phyloP scores from a whole-genome alignment of 2,888 invertebrate species.

The Amphipyra tragopoginis region DNA sequence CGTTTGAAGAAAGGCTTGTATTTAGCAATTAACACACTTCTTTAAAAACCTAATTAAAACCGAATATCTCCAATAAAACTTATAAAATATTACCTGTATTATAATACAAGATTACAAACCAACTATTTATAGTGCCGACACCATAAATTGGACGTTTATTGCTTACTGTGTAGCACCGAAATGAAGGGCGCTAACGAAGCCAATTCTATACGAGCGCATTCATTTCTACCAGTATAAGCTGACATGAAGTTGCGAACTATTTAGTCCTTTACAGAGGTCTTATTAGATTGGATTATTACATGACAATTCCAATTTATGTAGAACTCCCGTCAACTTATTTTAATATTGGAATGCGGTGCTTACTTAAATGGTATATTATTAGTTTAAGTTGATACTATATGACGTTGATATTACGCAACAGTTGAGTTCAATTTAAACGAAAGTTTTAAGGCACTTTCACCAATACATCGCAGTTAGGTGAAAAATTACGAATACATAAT shows the following conservation, averaged over 20 bases:
- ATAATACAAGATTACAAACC: conserved; percentile 20
- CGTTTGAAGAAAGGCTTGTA: not conserved
- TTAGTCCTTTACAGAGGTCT: conserved; percentile 4
- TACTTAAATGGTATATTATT: conserved; percentile 17
- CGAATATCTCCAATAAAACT: conserved; percentile 40
- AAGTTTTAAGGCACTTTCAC: not conserved
- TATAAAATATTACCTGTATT: conserved; percentile 36
- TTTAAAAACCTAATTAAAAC: conserved; percentile 47
- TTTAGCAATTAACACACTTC: conserved; percentile 30
- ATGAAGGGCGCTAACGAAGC: conserved; percentile 57
- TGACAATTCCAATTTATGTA: conserved; percentile 31
- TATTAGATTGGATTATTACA: conserved; percentile 2
- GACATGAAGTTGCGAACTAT: conserved; percentile 1
- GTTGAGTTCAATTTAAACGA: not conserved
- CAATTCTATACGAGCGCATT: conserved; percentile 39
- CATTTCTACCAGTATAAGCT: conserved; percentile 2
- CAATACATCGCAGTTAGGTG: not conserved
- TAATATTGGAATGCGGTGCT: conserved; percentile 26
- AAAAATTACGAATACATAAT: not conserved
- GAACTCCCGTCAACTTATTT: conserved; percentile 25
- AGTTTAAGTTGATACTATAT: conserved; percentile 10
- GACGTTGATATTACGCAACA: conserved; percentile 13
- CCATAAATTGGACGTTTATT: conserved; percentile 57
- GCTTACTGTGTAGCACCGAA: conserved; percentile 40
- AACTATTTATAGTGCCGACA: conserved; percentile 43